Percentiles rank a stretch among this genome's conserved stretches.
These are phyloP conservation scores for Acanthopleura granulata DNA, from an alignment of 2,888 invertebrate species.

Conservation along the genomic window DNA sequence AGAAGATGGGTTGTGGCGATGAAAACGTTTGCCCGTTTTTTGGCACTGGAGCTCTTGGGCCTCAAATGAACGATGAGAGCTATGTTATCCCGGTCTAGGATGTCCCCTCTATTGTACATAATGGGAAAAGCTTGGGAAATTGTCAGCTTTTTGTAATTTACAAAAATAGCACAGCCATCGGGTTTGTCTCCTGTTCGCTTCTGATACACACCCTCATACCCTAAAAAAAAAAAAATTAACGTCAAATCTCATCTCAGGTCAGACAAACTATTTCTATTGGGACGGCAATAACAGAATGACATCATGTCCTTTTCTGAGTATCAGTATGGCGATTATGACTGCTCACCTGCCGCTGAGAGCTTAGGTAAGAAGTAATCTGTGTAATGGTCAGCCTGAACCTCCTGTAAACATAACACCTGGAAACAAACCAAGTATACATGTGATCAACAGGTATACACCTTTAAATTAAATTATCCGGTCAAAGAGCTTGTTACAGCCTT, in stretches of 20 bases:
- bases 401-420: constrained; percentile 89
- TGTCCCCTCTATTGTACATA: constrained; percentile 77
- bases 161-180: constrained; percentile 95
- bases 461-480: too few relatives aligned
- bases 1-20: constrained; percentile 91
- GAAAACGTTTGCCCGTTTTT: constrained; percentile 73
- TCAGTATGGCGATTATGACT: not conserved
- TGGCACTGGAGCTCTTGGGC: constrained; percentile 27
- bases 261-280: too few relatives aligned
- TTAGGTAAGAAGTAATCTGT: constrained; percentile 74
- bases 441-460: too few relatives aligned
- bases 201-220: constrained; percentile 84
- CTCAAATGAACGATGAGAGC: constrained; percentile 83
- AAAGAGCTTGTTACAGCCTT: too few relatives aligned
- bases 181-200: constrained; percentile 80
- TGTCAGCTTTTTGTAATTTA: constrained; percentile 78
- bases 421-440: constrained; percentile 48
- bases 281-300: too few relatives aligned
- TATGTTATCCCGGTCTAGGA: constrained; percentile 88
- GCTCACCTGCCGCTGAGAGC: constrained; percentile 69
- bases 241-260: too few relatives aligned
- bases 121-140: constrained; percentile 79
- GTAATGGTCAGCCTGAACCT: constrained; percentile 86
- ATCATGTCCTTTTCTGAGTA: too few relatives aligned
- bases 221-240: constrained; percentile 66